phyloP scores from a whole-genome alignment of 2,888 invertebrate species.

The Campaea margaritaria region DNA sequence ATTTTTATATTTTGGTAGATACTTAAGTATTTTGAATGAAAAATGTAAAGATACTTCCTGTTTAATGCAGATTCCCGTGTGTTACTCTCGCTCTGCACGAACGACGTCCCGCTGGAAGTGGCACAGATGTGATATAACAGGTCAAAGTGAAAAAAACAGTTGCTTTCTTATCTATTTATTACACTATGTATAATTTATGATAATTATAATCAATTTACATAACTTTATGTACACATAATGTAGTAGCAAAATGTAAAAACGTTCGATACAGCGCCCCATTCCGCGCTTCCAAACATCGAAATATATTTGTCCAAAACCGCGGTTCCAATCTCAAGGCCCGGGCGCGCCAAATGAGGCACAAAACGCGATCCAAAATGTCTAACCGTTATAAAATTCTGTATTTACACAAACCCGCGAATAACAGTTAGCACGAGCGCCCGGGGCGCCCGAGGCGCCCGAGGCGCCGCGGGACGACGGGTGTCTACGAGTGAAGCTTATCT shows the following conservation, averaged over 20 bases:
- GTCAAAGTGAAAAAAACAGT: slow-evolving; percentile 46
- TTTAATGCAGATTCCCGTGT: no score
- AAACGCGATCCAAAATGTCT: slow-evolving; percentile 64
- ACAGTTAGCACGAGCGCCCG: slow-evolving; percentile 3
- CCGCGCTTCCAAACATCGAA: slow-evolving; percentile 7
- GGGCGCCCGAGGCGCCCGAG: no score
- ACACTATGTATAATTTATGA: slow-evolving; percentile 81
- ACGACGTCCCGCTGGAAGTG: not conserved
- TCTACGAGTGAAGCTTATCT: slow-evolving; percentile 15
- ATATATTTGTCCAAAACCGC: slow-evolving; percentile 21
- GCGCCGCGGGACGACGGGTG: no score
- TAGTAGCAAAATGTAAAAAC: slow-evolving; percentile 80
- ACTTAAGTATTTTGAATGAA: no score
- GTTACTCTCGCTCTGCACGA: no score
- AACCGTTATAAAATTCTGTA: slow-evolving; percentile 68
- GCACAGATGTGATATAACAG: not conserved
- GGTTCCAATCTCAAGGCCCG: slow-evolving; percentile 6
- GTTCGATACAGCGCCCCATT: slow-evolving; percentile 34
- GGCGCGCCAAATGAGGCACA: slow-evolving; percentile 40
- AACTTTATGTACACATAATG: slow-evolving; percentile 76
- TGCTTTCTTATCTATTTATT: slow-evolving; percentile 81
- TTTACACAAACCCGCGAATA: slow-evolving; percentile 60
- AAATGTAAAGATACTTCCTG: no score
- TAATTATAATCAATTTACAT: slow-evolving; percentile 79
- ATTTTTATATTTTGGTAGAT: no score